Conservation (phyloP, 2,797 vertebrate genomes). For the Mionectes olivaceus region DNA sequence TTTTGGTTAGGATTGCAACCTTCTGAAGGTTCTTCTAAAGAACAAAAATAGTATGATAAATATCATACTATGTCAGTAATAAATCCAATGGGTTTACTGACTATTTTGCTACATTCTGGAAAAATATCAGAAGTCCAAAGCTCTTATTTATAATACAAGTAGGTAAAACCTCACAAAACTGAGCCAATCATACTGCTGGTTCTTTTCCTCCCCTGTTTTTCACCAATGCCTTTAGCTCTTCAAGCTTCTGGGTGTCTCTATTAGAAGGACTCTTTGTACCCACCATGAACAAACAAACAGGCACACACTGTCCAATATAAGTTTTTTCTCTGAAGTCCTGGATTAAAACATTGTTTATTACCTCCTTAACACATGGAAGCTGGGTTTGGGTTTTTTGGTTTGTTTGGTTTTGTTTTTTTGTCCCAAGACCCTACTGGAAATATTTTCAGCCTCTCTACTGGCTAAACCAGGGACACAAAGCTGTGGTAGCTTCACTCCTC, state of each 20-base stretch:
- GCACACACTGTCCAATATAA: neutral
- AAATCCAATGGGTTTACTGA: constrained; percentile 29
- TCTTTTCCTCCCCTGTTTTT: constrained; percentile 68
- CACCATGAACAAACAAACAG: constrained; percentile 33
- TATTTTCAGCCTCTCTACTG: neutral
- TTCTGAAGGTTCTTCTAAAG: neutral
- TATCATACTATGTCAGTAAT: neutral
- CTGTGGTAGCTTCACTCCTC: neutral
- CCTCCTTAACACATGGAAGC: neutral
- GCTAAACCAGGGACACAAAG: neutral
- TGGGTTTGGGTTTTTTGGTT: neutral
- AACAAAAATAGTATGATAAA: neutral
- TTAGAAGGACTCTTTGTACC: constrained; percentile 56
- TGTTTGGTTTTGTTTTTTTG: neutral
- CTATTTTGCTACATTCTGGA: constrained; percentile 10
- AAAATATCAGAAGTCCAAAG: constrained; percentile 50
- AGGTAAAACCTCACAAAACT: neutral
- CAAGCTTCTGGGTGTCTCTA: neutral
- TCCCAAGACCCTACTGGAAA: neutral
- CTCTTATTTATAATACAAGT: constrained; percentile 16
- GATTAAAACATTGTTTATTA: neutral
- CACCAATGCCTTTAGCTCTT: constrained; percentile 67
- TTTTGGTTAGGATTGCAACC: neutral
- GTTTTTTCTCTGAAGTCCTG: neutral
- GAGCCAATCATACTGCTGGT: neutral